These are phyloP conservation scores for Agrotis ipsilon DNA, from an alignment of 2,888 invertebrate species.

Conservation along the genomic window DNA sequence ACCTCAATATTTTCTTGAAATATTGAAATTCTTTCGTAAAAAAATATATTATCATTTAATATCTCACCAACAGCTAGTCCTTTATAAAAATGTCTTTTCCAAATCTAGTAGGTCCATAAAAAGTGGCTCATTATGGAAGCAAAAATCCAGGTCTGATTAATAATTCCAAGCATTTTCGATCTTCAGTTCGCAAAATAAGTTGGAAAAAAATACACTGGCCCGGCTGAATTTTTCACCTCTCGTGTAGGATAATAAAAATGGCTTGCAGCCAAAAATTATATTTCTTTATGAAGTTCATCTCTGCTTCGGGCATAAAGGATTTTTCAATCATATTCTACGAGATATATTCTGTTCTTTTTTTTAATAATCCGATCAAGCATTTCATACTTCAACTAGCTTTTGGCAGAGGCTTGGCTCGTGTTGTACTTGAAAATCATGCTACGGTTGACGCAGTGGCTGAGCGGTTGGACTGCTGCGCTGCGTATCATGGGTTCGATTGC, in stretches of 20 bases:
- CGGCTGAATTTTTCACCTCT: slow-evolving; percentile 44
- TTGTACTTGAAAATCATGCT: too few relatives aligned
- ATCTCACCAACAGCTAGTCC: not conserved
- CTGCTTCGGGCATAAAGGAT: slow-evolving; percentile 33
- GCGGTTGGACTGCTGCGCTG: too few relatives aligned
- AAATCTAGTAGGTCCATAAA: not conserved
- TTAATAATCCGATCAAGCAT: not conserved
- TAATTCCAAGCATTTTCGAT: slow-evolving; percentile 20
- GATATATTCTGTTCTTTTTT: not conserved
- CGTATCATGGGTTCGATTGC: too few relatives aligned
- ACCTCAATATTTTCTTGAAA: not conserved
- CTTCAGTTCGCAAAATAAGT: slow-evolving; percentile 3
- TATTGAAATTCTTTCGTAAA: not conserved
- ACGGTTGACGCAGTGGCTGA: too few relatives aligned
- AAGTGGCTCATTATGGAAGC: not conserved
- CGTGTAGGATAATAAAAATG: slow-evolving; percentile 45
- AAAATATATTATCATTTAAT: too few relatives aligned
- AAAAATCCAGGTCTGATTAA: slow-evolving; percentile 20
- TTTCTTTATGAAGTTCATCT: slow-evolving; percentile 44
- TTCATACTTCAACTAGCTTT: not conserved
- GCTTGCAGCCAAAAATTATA: slow-evolving; percentile 48
- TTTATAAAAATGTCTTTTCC: not conserved
- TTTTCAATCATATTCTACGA: slow-evolving; percentile 14
- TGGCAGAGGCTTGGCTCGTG: too few relatives aligned
- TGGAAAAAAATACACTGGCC: slow-evolving; percentile 5